phyloP scores from a whole-genome alignment of 2,797 vertebrate genomes.

The Leptodactylus fallax region DNA sequence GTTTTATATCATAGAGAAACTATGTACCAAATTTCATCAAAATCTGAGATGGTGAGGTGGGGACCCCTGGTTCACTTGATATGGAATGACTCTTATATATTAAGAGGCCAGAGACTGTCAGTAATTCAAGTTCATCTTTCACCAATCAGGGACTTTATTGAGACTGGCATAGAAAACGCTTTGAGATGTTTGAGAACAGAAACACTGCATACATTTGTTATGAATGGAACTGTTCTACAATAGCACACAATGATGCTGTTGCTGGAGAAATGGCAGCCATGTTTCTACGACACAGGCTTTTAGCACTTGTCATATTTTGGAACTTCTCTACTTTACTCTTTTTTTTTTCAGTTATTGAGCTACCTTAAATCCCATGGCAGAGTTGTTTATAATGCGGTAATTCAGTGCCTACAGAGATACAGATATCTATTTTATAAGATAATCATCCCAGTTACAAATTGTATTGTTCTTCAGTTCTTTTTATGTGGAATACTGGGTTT shows the following conservation, averaged over 20 bases:
- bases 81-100: too few relatives aligned
- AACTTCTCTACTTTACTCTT: neutral
- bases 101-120: too few relatives aligned
- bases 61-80: too few relatives aligned
- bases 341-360: neutral
- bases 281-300: neutral
- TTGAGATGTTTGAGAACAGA: too few relatives aligned
- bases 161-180: too few relatives aligned
- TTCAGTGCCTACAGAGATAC: neutral
- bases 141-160: too few relatives aligned
- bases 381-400: neutral
- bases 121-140: too few relatives aligned
- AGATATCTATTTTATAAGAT: constrained; percentile 66
- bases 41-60: too few relatives aligned
- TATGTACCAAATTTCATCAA: too few relatives aligned
- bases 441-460: constrained; percentile 73
- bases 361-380: neutral
- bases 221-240: neutral
- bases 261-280: neutral
- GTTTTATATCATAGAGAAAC: too few relatives aligned
- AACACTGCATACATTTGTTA: neutral
- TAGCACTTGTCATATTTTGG: neutral
- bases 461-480: constrained; percentile 69
- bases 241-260: neutral
- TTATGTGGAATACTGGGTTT: constrained; percentile 74